Percentiles rank a stretch among this genome's conserved stretches.
These are phyloP conservation scores for Odontamblyopus lacepedii DNA, from an alignment of 2,797 vertebrate genomes.

Conservation along the genomic window DNA sequence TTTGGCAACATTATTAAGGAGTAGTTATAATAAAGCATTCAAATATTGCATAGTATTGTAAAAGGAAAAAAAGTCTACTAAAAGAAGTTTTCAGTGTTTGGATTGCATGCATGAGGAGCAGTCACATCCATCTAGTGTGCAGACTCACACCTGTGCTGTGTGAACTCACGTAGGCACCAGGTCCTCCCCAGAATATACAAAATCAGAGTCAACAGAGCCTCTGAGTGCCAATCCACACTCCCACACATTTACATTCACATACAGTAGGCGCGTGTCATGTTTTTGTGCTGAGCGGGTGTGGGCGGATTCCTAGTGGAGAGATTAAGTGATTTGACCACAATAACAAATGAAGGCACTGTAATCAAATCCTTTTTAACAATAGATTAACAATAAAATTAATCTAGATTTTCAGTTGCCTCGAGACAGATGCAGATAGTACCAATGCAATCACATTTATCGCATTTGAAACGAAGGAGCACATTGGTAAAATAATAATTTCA, in stretches of 20 bases:
- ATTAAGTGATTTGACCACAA: not conserved
- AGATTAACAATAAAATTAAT: not conserved
- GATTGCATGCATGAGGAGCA: slow-evolving; percentile 16
- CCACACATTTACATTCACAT: slow-evolving; percentile 41
- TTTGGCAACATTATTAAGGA: no score
- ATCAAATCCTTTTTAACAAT: not conserved
- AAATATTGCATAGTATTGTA: no score
- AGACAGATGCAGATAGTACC: no score
- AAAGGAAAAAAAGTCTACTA: not conserved
- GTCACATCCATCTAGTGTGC: slow-evolving; percentile 39
- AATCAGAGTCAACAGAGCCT: slow-evolving; percentile 3
- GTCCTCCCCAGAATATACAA: slow-evolving; percentile 54
- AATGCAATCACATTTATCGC: no score
- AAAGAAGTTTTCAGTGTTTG: slow-evolving; percentile 12
- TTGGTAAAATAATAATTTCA: no score
- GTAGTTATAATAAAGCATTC: no score
- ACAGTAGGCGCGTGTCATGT: not conserved
- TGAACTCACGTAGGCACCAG: slow-evolving; percentile 36
- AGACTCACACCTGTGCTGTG: slow-evolving; percentile 26
- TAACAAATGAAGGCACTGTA: not conserved
- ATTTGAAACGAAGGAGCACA: no score
- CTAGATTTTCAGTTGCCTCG: no score
- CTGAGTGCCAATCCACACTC: slow-evolving; percentile 24
- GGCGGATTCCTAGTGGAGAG: not conserved
- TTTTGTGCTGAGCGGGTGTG: slow-evolving; percentile 7